Evolutionary conservation across 2,888 invertebrate species (phyloP).

Genomic region (Campoplex capitator): DNA sequence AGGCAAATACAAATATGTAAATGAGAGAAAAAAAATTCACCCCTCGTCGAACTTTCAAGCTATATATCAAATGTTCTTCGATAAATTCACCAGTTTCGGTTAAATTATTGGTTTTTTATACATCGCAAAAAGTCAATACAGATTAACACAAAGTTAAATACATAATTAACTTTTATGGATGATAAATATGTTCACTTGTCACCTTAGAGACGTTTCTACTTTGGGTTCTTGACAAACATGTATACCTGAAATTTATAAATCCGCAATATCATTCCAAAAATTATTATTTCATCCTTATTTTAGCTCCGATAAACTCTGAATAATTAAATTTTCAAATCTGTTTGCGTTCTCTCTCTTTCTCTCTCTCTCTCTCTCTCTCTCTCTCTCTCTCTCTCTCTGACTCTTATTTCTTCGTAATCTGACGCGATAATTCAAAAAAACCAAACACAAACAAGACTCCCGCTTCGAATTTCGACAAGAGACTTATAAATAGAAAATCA

Average conservation of each 20-base stretch:
- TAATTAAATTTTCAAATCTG: constrained; percentile 10
- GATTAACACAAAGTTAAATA: neutral
- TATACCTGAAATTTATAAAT: constrained; percentile 79
- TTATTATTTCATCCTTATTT: neutral
- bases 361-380: neutral
- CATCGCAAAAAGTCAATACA: neutral
- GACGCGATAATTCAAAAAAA: constrained; percentile 1
- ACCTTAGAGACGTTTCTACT: constrained; percentile 75
- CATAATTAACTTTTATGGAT: neutral
- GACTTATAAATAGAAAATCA: constrained; percentile 51
- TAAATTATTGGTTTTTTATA: constrained; percentile 22
- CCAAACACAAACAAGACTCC: constrained; percentile 19
- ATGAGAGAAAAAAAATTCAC: neutral
- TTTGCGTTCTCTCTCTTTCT: neutral
- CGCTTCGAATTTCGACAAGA: constrained; percentile 17
- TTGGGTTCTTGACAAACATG: constrained; percentile 76
- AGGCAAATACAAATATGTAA: constrained; percentile 1
- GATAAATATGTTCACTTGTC: constrained; percentile 69
- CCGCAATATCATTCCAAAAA: constrained; percentile 50
- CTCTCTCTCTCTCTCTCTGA: neutral
- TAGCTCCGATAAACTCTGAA: constrained; percentile 10
- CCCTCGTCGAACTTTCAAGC: neutral
- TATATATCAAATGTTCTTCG: constrained; percentile 14
- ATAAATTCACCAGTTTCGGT: constrained; percentile 25
- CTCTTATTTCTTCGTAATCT: constrained; percentile 22